Evolutionary conservation across 2,113 vertebrate species (phyloP).

Genomic region (Myotis lucifugus): DNA sequence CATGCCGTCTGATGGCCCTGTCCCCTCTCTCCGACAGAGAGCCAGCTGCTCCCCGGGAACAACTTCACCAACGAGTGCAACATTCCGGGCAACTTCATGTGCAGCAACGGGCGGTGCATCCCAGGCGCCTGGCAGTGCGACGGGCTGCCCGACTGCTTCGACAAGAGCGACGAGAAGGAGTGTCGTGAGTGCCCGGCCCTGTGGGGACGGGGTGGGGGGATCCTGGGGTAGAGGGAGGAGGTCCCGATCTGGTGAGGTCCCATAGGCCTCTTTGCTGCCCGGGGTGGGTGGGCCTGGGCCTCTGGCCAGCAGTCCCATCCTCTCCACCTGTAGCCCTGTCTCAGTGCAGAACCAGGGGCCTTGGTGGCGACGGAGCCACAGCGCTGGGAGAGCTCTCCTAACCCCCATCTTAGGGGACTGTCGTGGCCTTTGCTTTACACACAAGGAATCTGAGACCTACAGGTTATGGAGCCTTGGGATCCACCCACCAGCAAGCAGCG

Average conservation of each 20-base stretch:
- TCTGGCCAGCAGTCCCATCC: no score
- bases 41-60: slow-evolving; percentile 95
- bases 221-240: fast-evolving
- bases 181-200: slow-evolving; percentile 91
- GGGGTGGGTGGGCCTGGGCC: fast-evolving
- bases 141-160: slow-evolving; percentile 94
- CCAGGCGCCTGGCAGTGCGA: slow-evolving; percentile 95
- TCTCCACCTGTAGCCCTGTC: not conserved
- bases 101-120: slow-evolving; percentile 94
- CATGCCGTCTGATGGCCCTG: not conserved
- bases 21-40: slow-evolving; percentile 85
- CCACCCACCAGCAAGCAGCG: not conserved
- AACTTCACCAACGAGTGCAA: slow-evolving; percentile 98
- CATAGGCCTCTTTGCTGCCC: not conserved
- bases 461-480: fast-evolving
- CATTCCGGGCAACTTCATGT: slow-evolving; percentile 98
- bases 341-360: not conserved
- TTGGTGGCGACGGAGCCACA: not conserved
- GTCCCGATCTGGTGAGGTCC: not conserved
- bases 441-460: not conserved
- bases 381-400: not conserved
- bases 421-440: not conserved
- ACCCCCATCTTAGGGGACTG: not conserved
- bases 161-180: slow-evolving; percentile 95
- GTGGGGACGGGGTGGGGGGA: fast-evolving